These are phyloP conservation scores for Oligia latruncula DNA, from an alignment of 2,888 invertebrate genomes.

Conservation along the genomic window DNA sequence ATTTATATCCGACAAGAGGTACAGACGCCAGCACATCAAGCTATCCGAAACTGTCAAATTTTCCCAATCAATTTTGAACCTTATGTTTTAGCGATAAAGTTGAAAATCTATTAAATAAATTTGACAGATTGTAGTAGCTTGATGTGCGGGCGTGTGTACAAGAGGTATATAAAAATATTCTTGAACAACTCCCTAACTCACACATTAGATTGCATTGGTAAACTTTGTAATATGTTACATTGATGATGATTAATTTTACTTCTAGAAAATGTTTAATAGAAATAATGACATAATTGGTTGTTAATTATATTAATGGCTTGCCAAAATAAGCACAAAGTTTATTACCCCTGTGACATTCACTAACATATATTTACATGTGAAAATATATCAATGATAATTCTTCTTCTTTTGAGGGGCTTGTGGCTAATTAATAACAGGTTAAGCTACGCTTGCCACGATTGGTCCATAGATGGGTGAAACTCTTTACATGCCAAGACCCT, in stretches of 20 bases:
- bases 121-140: too few species aligned
- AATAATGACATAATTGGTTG: conserved; percentile 9
- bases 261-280: conserved; percentile 12
- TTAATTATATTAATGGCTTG: background rate
- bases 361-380: background rate
- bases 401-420: background rate
- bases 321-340: conserved; percentile 12
- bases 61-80: too few species aligned
- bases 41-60: too few species aligned
- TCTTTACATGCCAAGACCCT: background rate
- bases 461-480: background rate
- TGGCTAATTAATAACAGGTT: background rate
- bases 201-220: conserved; percentile 34
- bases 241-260: conserved; percentile 17
- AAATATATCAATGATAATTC: background rate
- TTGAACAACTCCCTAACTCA: conserved; percentile 36
- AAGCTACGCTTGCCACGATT: background rate
- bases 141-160: too few species aligned
- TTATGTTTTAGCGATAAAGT: too few species aligned
- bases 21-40: too few species aligned
- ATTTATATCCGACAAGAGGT: conserved; percentile 36
- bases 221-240: conserved; percentile 42
- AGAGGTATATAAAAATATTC: conserved; percentile 8
- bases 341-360: background rate
- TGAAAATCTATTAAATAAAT: too few species aligned